Conservation (phyloP, 2,888 invertebrate genomes). For the Phortica okadai region DNA sequence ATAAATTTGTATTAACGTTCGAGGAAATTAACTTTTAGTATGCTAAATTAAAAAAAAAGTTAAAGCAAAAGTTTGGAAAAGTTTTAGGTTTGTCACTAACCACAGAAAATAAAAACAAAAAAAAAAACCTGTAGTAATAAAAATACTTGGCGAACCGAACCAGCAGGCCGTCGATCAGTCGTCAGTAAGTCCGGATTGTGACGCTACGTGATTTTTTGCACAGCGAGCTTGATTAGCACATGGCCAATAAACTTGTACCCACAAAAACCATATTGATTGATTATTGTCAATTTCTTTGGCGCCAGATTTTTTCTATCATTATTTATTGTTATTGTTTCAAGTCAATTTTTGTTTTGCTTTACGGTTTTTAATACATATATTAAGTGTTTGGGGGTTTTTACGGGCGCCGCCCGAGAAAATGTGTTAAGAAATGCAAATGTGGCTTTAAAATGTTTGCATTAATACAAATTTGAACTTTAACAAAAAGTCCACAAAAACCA, state of each 20-base stretch:
- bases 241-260: neutral
- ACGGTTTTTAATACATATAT: neutral
- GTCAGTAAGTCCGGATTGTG: neutral
- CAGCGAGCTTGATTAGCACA: conserved; percentile 13
- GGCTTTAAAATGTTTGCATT: neutral
- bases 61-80: no score
- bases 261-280: conserved; percentile 54
- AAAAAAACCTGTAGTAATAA: neutral
- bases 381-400: neutral
- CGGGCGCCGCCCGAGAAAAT: neutral
- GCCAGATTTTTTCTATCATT: conserved; percentile 51
- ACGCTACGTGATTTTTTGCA: conserved; percentile 43
- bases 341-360: neutral
- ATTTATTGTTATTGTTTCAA: neutral
- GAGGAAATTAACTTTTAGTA: no score
- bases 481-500: no score
- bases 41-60: no score
- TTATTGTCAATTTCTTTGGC: conserved; percentile 67
- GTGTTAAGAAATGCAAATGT: conserved; percentile 1
- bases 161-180: neutral
- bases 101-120: neutral
- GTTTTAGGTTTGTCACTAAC: neutral
- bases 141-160: neutral
- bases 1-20: neutral
- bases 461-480: neutral